phyloP scores from a whole-genome alignment of 2,888 invertebrate species.

The Platycheirus rosarum region DNA sequence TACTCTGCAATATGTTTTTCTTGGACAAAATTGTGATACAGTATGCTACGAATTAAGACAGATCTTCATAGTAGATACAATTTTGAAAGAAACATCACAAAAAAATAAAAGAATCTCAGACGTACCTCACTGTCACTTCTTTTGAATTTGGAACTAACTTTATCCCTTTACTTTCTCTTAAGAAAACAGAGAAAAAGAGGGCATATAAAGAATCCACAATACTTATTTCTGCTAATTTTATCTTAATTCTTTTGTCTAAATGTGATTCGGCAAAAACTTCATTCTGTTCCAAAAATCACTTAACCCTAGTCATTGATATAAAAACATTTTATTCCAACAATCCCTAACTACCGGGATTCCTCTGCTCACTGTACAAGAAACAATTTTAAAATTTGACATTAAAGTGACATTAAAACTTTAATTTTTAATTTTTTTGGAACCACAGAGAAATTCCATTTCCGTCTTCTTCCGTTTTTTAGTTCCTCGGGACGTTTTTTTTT shows the following conservation, averaged over 20 bases:
- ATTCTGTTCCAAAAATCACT: constrained; percentile 11
- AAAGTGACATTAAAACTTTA: no score
- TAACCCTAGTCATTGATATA: constrained; percentile 55
- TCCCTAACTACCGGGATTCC: constrained; percentile 13
- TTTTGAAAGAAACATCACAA: neutral
- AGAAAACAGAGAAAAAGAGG: no score
- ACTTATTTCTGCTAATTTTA: neutral
- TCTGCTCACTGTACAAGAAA: no score
- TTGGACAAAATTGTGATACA: neutral
- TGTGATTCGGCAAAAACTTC: neutral
- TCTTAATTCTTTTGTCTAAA: no score
- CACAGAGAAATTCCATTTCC: constrained; percentile 46
- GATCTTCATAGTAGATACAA: no score
- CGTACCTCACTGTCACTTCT: neutral
- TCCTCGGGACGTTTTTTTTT: constrained; percentile 21
- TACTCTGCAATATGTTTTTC: no score
- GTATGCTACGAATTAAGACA: no score
- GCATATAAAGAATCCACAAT: neutral
- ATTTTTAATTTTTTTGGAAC: constrained; percentile 24
- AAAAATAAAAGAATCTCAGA: neutral
- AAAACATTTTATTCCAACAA: constrained; percentile 48
- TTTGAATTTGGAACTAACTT: neutral
- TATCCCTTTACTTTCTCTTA: no score
- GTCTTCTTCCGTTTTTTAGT: constrained; percentile 1
- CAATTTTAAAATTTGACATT: no score